A percentile compares a stretch with the other conserved stretches of the same genome.
These are phyloP conservation scores for Zaprionus obscuricornis DNA, from an alignment of 2,888 invertebrate species.

Conservation along the genomic window DNA sequence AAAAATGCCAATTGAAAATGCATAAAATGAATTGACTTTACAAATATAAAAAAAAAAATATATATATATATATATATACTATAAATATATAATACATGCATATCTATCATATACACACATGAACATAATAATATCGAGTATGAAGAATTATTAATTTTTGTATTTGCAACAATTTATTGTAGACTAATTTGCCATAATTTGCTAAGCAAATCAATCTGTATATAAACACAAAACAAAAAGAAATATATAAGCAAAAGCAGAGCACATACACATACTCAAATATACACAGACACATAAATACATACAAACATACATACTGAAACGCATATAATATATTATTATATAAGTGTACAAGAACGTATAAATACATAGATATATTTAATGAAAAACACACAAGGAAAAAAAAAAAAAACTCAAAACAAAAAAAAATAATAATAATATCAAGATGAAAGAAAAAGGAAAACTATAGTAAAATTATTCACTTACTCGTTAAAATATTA, in stretches of 20 bases:
- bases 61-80: background rate
- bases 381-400: conserved; percentile 35
- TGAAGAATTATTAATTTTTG: conserved; percentile 8
- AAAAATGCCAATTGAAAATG: too few relatives aligned
- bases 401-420: conserved; percentile 27
- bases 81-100: background rate
- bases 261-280: conserved; percentile 22
- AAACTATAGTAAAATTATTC: conserved; percentile 44
- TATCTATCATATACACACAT: conserved; percentile 3
- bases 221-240: conserved; percentile 20
- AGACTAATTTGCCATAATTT: conserved; percentile 77
- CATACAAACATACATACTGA: conserved; percentile 26
- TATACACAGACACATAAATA: conserved; percentile 7
- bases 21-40: conserved; percentile 30
- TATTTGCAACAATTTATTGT: conserved; percentile 48
- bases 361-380: conserved; percentile 41
- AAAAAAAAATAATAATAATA: conserved; percentile 40
- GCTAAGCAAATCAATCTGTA: conserved; percentile 73
- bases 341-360: conserved; percentile 58
- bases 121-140: conserved; percentile 2
- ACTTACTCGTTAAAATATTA: conserved; percentile 10
- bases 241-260: conserved; percentile 14
- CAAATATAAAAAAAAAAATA: conserved; percentile 10
- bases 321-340: conserved; percentile 71
- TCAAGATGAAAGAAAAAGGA: conserved; percentile 32